Percentiles rank a stretch among this genome's conserved stretches.
These are phyloP conservation scores for Leptinotarsa rubiginosa DNA, from an alignment of 2,888 invertebrate species.

Conservation along the genomic window DNA sequence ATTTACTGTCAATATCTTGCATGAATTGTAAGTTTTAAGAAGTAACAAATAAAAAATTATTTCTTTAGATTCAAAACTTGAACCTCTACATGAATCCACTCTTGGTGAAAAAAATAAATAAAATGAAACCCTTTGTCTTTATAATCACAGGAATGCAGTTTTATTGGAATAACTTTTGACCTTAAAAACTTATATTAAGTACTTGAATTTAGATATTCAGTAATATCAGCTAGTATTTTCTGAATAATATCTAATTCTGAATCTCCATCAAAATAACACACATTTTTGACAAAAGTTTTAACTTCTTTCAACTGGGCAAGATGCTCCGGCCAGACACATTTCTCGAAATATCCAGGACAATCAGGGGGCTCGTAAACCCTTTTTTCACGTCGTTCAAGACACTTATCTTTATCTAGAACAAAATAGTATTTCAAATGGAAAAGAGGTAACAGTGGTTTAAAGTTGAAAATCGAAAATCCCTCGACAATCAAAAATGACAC, in stretches of 20 bases:
- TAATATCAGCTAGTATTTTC: constrained; percentile 54
- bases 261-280: constrained; percentile 57
- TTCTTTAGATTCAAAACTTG: too few species aligned
- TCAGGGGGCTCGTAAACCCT: constrained; percentile 89
- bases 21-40: too few species aligned
- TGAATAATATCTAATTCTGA: constrained; percentile 47
- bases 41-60: too few species aligned
- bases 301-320: constrained; percentile 70
- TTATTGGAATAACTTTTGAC: background rate
- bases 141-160: too few species aligned
- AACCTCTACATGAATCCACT: too few species aligned
- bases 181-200: constrained; percentile 1
- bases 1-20: too few species aligned
- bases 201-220: background rate
- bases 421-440: constrained; percentile 83
- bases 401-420: constrained; percentile 76
- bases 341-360: constrained; percentile 87
- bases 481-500: constrained; percentile 76
- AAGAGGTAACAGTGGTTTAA: constrained; percentile 73
- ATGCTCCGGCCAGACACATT: constrained; percentile 92
- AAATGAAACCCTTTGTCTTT: too few species aligned
- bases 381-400: constrained; percentile 71
- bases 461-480: constrained; percentile 82
- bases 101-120: too few species aligned
- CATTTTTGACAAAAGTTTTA: constrained; percentile 53